Base-by-base conservation (phyloP, 1,140 invertebrate genomes). In the Hypsibius dujardini region DNA sequence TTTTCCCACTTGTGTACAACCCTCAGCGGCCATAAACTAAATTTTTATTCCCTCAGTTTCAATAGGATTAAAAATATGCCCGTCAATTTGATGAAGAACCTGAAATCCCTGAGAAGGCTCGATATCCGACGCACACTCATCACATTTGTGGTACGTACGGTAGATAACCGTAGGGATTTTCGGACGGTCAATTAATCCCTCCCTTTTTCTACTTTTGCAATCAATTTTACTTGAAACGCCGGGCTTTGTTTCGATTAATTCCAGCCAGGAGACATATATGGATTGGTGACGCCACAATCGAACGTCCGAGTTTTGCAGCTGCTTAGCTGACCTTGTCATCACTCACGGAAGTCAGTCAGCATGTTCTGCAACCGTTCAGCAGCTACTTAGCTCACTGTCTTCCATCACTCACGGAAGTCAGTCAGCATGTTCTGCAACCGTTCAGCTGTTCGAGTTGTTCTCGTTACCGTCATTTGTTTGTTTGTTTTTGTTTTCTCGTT, bases 221-320 rank as follows among this genome's bases (percentile, higher is more conserved):
- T 67, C 62, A 56, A 56, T 12, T 56, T 56, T 56, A n/a, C n/a
- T 56, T 56, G 50, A 28, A 28, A 28, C 28, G 28, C 28, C 28
- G 28, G 28, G 28, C 28, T 28, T 28, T 56, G 50, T 56, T 56
- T 56, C 7, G 50, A n/a, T n/a, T n/a, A n/a, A 56, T n/a, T 67
- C 45, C 62, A 67, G 62, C 62, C 62, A 42, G 62, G 62, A 15
- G 62, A 67, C 62, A 67, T 67, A 7, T 67, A 67, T 42, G 62
- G 62, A 67, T 42, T 67, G 12, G 62, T 67, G 12, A 67, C 12
- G 12, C 62, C 62, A 12, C 12, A 12, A 42, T 67, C 62, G 12
- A 67, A 67, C 0, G 62, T 67, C 12, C 12, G 62, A 3, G 62
- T 67, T 3, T 42, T 67, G 7, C 62, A 67, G 42, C 62, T 67